Base-by-base conservation (phyloP, 2,113 vertebrate genomes). In the Hyaena hyaena region DNA sequence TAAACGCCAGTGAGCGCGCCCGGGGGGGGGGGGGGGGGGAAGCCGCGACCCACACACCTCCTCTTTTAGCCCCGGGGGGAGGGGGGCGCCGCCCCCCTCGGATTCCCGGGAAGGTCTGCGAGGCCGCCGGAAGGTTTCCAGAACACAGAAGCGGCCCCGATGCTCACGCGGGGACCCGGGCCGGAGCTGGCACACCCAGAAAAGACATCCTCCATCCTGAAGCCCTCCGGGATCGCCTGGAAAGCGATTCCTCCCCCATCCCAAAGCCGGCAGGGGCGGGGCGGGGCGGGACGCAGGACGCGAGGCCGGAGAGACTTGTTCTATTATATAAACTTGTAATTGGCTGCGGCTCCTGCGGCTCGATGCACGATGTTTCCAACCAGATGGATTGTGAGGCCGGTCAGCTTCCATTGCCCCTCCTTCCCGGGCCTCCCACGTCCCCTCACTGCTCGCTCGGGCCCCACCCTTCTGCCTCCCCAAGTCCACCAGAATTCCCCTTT, bases 41-140 rank as follows among this genome's bases (percentile, higher is more conserved):
- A n/a, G 58, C 90, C 39, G 43, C 58, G 33, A 24, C 81, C 73
- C 55, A 48, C 93, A 95, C 77, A 71, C 93, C 95, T 96, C 90
- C 79, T 86, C 69, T 45, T 55, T 63, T 35, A 33, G 50, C 96
- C 1, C 0, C 6, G 11, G n/a, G 26, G 28, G 9, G 26, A 11
- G 8, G 63, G 63, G 73, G 24, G 0, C 76, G n/a, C 50, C 14
- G 14, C 53, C 71, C 71, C 95, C 92, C 94, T 94, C 89, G 90
- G 96, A 68, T 76, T 93, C 97, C 61, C 95, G 45, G 96, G 79
- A 31, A 96, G 96, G 95, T 83, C 96, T 90, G 85, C 83, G 90
- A 96, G 95, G 97, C 97, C 93, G 43, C 97, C 63, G 85, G 63
- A 83, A 84, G 90, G 77, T 96, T 98, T 98, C 45, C 19, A 16